A percentile compares a stretch with the other conserved stretches of the same genome.
Evolutionary conservation across 2,888 invertebrate genomes (phyloP).

Genomic region (Fragum sueziense): DNA sequence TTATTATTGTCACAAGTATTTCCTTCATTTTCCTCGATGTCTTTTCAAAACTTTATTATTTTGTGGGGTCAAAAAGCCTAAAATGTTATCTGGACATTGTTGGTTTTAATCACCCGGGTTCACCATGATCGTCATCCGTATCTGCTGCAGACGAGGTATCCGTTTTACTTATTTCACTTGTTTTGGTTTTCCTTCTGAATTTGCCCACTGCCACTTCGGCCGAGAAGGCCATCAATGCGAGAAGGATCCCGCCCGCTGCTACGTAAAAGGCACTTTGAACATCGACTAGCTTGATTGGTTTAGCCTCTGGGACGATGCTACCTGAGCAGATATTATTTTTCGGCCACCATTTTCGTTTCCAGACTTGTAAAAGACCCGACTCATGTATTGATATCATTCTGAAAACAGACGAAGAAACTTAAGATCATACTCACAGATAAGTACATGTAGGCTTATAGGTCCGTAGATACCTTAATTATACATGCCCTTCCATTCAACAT

Average conservation of each 20-base stretch:
- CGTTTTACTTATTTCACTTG: not conserved
- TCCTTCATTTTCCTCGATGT: too few relatives aligned
- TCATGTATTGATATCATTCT: conserved; percentile 70
- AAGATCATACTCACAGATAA: too few relatives aligned
- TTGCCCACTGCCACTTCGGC: conserved; percentile 27
- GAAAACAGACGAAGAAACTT: not conserved
- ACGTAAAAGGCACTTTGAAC: conserved; percentile 71
- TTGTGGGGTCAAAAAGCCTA: too few relatives aligned
- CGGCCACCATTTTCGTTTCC: conserved; percentile 70
- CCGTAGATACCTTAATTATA: too few relatives aligned
- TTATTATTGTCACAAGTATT: too few relatives aligned
- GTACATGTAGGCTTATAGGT: too few relatives aligned
- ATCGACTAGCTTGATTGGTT: conserved; percentile 65
- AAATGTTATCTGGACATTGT: too few relatives aligned
- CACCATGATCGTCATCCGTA: too few relatives aligned
- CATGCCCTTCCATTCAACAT: too few relatives aligned
- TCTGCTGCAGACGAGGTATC: too few relatives aligned
- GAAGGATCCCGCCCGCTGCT: conserved; percentile 37
- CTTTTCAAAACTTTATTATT: too few relatives aligned
- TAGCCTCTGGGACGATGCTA: conserved; percentile 58
- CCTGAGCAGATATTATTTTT: conserved; percentile 60
- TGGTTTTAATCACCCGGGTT: too few relatives aligned
- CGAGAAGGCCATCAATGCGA: conserved; percentile 36
- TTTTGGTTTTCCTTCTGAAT: not conserved
- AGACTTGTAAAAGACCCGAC: conserved; percentile 70